Conservation (phyloP, 1,140 invertebrate species). For the Ceratina japonica region DNA sequence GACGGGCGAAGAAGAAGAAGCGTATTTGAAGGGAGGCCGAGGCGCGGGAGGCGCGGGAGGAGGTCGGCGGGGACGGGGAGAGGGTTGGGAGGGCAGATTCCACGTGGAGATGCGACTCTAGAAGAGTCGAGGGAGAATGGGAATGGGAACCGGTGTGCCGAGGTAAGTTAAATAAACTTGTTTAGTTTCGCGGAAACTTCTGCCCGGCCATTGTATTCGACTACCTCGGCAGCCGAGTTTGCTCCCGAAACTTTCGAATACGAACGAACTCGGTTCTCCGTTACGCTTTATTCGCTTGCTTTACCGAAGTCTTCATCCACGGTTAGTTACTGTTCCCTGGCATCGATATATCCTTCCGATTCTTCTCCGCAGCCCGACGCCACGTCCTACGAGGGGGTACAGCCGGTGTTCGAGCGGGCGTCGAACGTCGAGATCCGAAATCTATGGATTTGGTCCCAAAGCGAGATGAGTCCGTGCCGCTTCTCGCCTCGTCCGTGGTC, state of each 20-base stretch:
- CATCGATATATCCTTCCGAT: no score
- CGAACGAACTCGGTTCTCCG: constrained; percentile 73
- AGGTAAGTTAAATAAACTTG: constrained; percentile 78
- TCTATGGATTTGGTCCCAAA: no score
- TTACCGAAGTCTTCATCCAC: constrained; percentile 55
- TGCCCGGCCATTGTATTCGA: constrained; percentile 74
- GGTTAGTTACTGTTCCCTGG: constrained; percentile 1
- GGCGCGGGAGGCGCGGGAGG: constrained; percentile 10
- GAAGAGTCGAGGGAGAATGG: constrained; percentile 26
- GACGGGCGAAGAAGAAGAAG: constrained; percentile 30
- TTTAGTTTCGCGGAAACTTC: constrained; percentile 74
- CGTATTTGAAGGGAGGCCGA: constrained; percentile 24
- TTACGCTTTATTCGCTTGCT: constrained; percentile 76
- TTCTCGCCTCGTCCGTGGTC: no score
- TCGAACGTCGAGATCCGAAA: no score
- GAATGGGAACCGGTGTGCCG: constrained; percentile 52
- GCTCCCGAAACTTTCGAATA: constrained; percentile 69
- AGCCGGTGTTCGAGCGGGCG: no score
- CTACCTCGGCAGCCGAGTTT: constrained; percentile 66
- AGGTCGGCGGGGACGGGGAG: no score
- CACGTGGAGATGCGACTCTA: constrained; percentile 27
- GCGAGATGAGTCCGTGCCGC: no score
- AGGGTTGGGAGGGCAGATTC: constrained; percentile 45
- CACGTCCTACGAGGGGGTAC: no score
- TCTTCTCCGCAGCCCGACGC: no score